Conservation (phyloP, 1,140 invertebrate species). For the Trissolcus basalis region DNA sequence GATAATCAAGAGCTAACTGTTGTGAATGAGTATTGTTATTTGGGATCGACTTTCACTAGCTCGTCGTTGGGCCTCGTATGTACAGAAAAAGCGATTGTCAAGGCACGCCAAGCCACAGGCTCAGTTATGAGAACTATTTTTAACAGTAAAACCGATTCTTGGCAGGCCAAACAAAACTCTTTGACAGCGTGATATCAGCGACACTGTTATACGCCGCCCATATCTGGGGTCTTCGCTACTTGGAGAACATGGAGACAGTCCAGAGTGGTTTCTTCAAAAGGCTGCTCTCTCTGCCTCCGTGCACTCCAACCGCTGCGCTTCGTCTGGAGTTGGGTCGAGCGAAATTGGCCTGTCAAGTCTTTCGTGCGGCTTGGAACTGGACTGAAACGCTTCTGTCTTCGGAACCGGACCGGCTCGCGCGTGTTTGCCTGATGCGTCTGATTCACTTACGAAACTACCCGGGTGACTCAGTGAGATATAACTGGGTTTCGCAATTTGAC, state of each 20-base stretch:
- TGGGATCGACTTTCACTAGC: neutral
- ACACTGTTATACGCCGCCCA: neutral
- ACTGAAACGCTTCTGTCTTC: neutral
- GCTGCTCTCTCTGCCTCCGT: neutral
- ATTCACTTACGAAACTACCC: neutral
- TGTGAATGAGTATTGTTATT: neutral
- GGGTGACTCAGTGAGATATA: neutral
- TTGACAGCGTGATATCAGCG: neutral
- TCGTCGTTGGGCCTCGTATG: neutral
- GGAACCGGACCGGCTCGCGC: neutral
- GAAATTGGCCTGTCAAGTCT: neutral
- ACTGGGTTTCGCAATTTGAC: constrained; percentile 4
- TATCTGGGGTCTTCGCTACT: neutral
- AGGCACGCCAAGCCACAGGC: constrained; percentile 1
- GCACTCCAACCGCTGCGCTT: neutral
- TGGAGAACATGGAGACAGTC: neutral
- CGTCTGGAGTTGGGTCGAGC: neutral
- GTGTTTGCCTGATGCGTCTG: neutral
- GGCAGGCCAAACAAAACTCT: neutral
- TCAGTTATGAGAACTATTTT: neutral
- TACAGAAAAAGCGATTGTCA: constrained; percentile 1
- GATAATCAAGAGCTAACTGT: neutral
- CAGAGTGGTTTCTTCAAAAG: neutral
- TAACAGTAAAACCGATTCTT: constrained; percentile 5
- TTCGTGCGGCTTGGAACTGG: neutral